Evolutionary conservation across 2,888 invertebrate species (phyloP).

Genomic region (Ichneumon xanthorius): DNA sequence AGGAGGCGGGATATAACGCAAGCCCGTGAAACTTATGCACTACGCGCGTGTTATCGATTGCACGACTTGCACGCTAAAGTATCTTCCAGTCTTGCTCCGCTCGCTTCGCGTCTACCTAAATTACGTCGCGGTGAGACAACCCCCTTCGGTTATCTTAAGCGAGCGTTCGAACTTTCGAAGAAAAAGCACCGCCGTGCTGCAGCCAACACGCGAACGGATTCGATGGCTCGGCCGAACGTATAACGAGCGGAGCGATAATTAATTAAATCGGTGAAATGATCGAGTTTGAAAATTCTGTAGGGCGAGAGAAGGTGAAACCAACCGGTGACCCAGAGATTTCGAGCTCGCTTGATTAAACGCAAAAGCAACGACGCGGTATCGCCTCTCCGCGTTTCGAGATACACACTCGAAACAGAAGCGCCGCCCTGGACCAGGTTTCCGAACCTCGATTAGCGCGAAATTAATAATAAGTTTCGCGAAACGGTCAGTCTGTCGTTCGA

Average conservation of each 20-base stretch:
- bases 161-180: conserved; percentile 38
- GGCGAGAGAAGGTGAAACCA: conserved; percentile 22
- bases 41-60: conserved; percentile 53
- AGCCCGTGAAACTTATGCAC: conserved; percentile 44
- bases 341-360: conserved; percentile 57
- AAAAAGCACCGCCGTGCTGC: conserved; percentile 18
- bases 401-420: conserved; percentile 31
- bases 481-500: conserved; percentile 47
- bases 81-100: conserved; percentile 20
- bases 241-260: conserved; percentile 47
- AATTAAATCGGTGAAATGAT: conserved; percentile 61
- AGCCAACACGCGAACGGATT: conserved; percentile 29
- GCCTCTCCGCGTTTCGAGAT: conserved; percentile 23
- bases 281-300: conserved; percentile 48
- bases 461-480: conserved; percentile 75
- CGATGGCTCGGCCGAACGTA: conserved; percentile 9
- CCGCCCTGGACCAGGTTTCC: conserved; percentile 68
- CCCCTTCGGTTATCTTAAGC: conserved; percentile 31
- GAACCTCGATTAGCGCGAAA: conserved; percentile 69
- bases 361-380: conserved; percentile 16
- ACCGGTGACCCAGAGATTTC: background rate
- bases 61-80: conserved; percentile 3
- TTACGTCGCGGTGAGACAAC: conserved; percentile 26
- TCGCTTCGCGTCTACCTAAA: conserved; percentile 26
- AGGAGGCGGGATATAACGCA: conserved; percentile 20